phyloP scores from a whole-genome alignment of 1,140 invertebrate species.

The Venustaconcha ellipsiformis region DNA sequence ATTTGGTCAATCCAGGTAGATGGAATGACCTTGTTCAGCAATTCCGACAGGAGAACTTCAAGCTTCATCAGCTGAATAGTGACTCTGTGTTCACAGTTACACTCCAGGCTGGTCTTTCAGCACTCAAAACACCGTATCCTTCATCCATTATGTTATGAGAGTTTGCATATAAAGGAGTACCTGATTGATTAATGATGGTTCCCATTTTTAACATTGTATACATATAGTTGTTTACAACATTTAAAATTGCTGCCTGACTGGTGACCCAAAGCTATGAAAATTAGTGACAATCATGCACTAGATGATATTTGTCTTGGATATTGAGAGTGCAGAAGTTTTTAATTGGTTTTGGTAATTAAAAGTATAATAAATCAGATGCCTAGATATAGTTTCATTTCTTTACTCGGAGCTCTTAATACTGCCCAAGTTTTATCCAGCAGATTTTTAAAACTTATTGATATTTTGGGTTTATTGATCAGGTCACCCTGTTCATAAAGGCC shows the following conservation, averaged over 20 bases:
- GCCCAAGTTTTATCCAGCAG: neutral
- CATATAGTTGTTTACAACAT: neutral
- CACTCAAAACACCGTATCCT: conserved; percentile 89
- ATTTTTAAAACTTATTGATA: too few species aligned
- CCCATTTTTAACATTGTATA: neutral
- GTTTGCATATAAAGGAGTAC: neutral
- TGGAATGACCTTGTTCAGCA: conserved; percentile 90
- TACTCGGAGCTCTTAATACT: neutral
- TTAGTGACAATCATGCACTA: too few species aligned
- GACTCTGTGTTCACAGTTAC: conserved; percentile 93
- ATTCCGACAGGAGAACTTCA: conserved; percentile 94
- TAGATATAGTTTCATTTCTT: too few species aligned
- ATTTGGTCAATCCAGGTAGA: conserved; percentile 76
- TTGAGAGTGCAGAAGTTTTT: too few species aligned
- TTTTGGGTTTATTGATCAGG: too few species aligned
- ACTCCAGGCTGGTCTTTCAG: conserved; percentile 91
- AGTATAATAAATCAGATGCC: too few species aligned
- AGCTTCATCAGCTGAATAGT: conserved; percentile 91
- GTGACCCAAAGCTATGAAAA: neutral
- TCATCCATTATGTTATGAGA: conserved; percentile 15
- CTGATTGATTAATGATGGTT: neutral
- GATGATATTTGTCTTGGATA: neutral
- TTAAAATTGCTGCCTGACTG: neutral
- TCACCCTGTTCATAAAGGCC: too few species aligned
- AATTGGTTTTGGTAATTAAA: too few species aligned